Evolutionary conservation across 2,113 vertebrate genomes (phyloP).

Genomic region (Todiramphus saurophagus): DNA sequence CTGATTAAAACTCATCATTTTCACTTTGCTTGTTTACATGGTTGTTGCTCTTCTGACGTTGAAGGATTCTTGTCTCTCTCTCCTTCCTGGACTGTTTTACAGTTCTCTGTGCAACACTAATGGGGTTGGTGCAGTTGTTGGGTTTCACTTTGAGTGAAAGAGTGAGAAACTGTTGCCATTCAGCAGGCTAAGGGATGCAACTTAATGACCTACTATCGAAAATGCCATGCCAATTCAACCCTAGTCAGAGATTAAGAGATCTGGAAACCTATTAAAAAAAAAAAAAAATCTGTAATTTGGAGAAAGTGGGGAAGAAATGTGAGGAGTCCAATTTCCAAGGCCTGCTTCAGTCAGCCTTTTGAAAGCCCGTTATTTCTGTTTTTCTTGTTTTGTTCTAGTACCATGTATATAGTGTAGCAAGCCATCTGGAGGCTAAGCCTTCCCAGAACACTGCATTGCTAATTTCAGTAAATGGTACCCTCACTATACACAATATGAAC

Average conservation of each 20-base stretch:
- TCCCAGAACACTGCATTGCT: background rate
- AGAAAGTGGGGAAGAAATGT: background rate
- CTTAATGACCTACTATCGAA: background rate
- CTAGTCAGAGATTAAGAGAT: background rate
- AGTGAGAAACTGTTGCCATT: background rate
- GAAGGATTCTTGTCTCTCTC: background rate
- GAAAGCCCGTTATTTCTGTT: background rate
- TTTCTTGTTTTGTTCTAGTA: background rate
- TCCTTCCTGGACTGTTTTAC: background rate
- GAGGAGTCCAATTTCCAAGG: background rate
- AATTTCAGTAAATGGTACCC: background rate
- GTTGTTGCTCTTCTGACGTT: background rate
- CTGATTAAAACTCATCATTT: background rate
- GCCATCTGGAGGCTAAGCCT: background rate
- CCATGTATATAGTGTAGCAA: background rate
- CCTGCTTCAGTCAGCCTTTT: background rate
- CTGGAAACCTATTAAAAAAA: background rate
- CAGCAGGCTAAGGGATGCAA: background rate
- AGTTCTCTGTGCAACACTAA: rapidly evolving
- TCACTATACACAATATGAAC: background rate
- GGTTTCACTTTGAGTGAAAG: background rate
- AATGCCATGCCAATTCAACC: background rate
- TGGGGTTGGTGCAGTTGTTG: background rate
- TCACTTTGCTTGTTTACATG: background rate
- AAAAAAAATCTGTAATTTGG: background rate